These are phyloP conservation scores for Magallana angulata DNA, from an alignment of 1,140 invertebrate species.

Conservation along the genomic window DNA sequence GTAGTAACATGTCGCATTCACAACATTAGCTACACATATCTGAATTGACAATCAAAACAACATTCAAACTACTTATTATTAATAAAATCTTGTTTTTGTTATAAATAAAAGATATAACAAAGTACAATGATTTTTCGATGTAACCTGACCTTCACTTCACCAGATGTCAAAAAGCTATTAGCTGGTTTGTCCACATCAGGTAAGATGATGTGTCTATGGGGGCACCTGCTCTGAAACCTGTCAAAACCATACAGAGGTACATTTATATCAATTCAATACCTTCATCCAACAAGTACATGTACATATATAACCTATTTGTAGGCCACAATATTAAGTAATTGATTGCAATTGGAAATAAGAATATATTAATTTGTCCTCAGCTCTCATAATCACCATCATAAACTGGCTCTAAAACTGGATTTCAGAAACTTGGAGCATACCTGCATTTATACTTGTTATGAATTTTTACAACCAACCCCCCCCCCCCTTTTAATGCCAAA, in stretches of 20 bases:
- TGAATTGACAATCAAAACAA: constrained; percentile 15
- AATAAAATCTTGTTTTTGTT: no score
- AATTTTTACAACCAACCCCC: no score
- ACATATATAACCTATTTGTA: background rate
- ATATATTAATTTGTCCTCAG: background rate
- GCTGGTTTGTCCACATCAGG: constrained; percentile 19
- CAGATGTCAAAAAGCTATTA: constrained; percentile 37
- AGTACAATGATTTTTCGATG: no score
- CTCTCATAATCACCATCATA: constrained; percentile 26
- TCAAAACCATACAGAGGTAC: constrained; percentile 13
- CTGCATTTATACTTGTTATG: background rate
- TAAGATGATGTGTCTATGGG: constrained; percentile 59
- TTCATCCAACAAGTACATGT: background rate
- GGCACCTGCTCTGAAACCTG: constrained; percentile 58
- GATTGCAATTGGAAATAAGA: no score
- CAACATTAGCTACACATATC: constrained; percentile 56
- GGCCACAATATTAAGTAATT: no score
- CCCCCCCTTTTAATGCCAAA: no score
- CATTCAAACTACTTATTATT: background rate
- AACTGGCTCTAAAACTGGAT: background rate
- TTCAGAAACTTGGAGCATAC: background rate
- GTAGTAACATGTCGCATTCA: constrained; percentile 64
- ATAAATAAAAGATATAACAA: background rate
- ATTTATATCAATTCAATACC: background rate
- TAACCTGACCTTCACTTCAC: constrained; percentile 65